These are phyloP conservation scores for Tursiops truncatus DNA, from an alignment of 2,113 vertebrate species.

Conservation along the genomic window DNA sequence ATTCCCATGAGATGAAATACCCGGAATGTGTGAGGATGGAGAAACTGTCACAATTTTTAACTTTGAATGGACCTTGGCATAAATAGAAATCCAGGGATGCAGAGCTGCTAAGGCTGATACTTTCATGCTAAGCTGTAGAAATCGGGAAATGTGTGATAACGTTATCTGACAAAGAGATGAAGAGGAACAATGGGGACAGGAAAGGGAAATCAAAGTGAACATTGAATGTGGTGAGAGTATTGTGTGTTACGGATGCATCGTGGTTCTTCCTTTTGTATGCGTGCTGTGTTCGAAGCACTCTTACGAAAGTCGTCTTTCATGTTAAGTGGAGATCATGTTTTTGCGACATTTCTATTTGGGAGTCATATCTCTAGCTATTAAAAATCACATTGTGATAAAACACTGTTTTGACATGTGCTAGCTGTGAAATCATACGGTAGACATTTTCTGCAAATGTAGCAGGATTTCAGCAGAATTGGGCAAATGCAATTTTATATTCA, in stretches of 20 bases:
- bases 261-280: not conserved
- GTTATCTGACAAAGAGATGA: slow-evolving; percentile 31
- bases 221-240: not conserved
- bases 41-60: not conserved
- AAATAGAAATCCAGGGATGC: not conserved
- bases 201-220: slow-evolving; percentile 14
- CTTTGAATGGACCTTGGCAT: not conserved
- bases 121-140: slow-evolving; percentile 2
- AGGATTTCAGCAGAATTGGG: not conserved
- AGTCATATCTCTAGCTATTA: slow-evolving; percentile 31
- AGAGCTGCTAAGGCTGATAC: not conserved
- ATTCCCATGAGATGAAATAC: not conserved
- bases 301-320: slow-evolving; percentile 39
- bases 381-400: slow-evolving; percentile 45
- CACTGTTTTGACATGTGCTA: not conserved
- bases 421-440: not conserved
- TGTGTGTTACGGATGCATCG: not conserved
- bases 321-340: slow-evolving; percentile 51
- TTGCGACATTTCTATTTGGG: slow-evolving; percentile 29
- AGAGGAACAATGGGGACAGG: not conserved
- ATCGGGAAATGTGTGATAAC: not conserved
- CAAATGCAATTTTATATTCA: not conserved
- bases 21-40: not conserved
- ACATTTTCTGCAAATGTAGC: not conserved
- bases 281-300: not conserved